Evolutionary conservation across 2,113 vertebrate genomes (phyloP).

Genomic region (Corvus moneduloides): DNA sequence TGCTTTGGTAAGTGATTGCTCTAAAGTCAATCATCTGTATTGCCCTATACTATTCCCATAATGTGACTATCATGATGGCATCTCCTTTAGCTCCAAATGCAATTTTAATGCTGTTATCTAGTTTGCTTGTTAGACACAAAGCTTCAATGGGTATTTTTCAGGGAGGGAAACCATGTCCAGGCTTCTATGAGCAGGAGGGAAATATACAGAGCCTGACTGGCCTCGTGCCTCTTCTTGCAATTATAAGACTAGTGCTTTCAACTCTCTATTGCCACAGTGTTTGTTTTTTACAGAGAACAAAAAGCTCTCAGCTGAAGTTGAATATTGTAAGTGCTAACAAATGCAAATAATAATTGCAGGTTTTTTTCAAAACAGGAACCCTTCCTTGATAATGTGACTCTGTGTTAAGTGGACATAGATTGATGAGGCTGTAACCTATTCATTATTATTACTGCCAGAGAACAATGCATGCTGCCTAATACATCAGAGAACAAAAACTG

Average conservation of each 20-base stretch:
- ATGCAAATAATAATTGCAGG: not conserved
- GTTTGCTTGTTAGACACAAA: not conserved
- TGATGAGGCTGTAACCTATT: not conserved
- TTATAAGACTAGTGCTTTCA: not conserved
- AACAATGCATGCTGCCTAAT: not conserved
- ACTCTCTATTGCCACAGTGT: not conserved
- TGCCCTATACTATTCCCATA: not conserved
- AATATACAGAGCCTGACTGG: not conserved
- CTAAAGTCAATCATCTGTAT: not conserved
- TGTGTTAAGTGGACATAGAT: not conserved
- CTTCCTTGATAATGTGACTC: not conserved
- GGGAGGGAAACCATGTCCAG: not conserved
- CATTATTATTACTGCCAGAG: not conserved
- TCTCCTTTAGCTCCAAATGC: not conserved
- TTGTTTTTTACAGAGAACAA: not conserved
- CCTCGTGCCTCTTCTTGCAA: not conserved
- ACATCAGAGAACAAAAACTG: not conserved
- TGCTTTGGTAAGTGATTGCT: not conserved
- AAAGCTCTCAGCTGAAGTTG: not conserved
- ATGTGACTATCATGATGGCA: not conserved
- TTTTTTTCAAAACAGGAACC: not conserved
- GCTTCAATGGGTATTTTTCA: not conserved
- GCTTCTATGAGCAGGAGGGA: not conserved
- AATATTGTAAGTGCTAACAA: not conserved
- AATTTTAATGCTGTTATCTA: not conserved